These are phyloP conservation scores for Nothoprocta perdicaria DNA, from an alignment of 2,113 vertebrate genomes.

Conservation along the genomic window DNA sequence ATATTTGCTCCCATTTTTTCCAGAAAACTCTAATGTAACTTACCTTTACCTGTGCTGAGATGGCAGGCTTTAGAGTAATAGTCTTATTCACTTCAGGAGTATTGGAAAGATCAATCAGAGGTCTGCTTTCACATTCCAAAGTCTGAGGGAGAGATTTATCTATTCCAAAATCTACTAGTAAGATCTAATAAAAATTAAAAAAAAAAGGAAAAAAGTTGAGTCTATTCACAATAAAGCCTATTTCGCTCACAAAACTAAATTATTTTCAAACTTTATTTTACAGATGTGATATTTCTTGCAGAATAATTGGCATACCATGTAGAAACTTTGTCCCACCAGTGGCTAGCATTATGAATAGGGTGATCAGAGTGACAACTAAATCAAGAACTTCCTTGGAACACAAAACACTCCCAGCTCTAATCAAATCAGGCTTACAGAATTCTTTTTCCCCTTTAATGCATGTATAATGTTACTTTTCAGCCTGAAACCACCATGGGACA, in stretches of 20 bases:
- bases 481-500: neutral
- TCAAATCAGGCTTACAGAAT: neutral
- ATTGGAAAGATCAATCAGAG: constrained; percentile 80
- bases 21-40: constrained; percentile 2
- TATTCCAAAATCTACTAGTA: constrained; percentile 66
- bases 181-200: neutral
- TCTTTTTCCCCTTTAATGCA: neutral
- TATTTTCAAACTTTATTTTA: neutral
- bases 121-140: constrained; percentile 42
- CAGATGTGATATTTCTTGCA: neutral
- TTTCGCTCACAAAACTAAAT: neutral
- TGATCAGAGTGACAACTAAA: neutral
- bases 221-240: neutral
- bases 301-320: neutral
- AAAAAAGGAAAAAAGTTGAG: neutral
- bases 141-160: neutral
- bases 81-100: constrained; percentile 68
- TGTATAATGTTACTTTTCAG: neutral
- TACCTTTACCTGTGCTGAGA: constrained; percentile 75
- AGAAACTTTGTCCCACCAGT: neutral
- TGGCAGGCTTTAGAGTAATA: constrained; percentile 16
- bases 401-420: neutral
- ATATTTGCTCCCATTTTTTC: neutral
- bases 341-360: neutral
- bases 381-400: neutral